A percentile compares a stretch with the other conserved stretches of the same genome.
Evolutionary conservation across 92 coral and sea anemone species (phyloP).

Genomic region (Parazoanthus atlanticus): DNA sequence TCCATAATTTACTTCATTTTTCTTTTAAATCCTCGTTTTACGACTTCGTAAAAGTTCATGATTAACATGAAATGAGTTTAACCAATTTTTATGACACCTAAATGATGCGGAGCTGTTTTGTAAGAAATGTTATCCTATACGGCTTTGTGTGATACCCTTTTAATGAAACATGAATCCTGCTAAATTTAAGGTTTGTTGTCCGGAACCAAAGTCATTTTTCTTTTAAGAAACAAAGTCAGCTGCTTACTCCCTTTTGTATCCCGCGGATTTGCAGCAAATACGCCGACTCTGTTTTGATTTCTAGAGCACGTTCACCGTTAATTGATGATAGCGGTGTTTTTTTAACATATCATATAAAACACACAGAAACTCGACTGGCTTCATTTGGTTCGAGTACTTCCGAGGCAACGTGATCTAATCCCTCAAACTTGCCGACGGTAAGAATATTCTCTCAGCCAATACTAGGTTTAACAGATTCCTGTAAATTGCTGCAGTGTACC

Average conservation of each 20-base stretch:
- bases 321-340: background rate
- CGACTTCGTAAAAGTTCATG: background rate
- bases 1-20: background rate
- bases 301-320: background rate
- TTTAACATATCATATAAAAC: background rate
- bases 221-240: too few relatives aligned
- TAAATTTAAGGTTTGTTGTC: background rate
- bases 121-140: too few relatives aligned
- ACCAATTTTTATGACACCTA: background rate
- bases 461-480: too few relatives aligned
- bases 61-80: background rate
- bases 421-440: background rate
- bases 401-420: background rate
- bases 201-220: background rate
- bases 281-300: background rate
- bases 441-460: background rate
- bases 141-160: background rate
- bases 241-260: background rate
- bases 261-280: background rate
- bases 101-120: background rate
- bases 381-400: background rate
- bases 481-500: too few relatives aligned
- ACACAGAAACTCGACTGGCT: background rate
- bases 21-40: background rate
- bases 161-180: background rate